Evolutionary conservation across 2,888 invertebrate genomes (phyloP).

Genomic region (Leucoptera coffeella): DNA sequence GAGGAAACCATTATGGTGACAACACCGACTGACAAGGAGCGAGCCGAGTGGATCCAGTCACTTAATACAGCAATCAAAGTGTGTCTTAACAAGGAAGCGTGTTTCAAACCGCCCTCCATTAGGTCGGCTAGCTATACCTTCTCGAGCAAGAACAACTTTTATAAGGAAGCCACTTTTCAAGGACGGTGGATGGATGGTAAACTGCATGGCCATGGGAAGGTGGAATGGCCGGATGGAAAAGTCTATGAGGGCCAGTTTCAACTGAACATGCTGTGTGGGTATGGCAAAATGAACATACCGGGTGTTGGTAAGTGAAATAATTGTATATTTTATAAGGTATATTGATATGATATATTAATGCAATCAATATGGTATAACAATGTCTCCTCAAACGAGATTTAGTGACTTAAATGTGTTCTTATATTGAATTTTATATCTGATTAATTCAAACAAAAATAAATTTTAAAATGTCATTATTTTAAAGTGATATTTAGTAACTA

Average conservation of each 20-base stretch:
- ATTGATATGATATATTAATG: no score
- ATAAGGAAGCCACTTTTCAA: slow-evolving; percentile 71
- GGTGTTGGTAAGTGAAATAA: slow-evolving; percentile 47
- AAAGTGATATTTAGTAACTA: no score
- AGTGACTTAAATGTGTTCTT: no score
- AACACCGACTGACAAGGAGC: slow-evolving; percentile 61
- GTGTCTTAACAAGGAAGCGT: slow-evolving; percentile 56
- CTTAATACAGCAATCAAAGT: slow-evolving; percentile 68
- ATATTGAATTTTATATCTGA: no score
- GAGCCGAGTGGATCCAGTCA: slow-evolving; percentile 73
- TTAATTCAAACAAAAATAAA: no score
- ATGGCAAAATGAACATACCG: slow-evolving; percentile 63
- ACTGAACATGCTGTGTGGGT: slow-evolving; percentile 66
- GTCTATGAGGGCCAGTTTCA: slow-evolving; percentile 76
- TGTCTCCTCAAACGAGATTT: no score
- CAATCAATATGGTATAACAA: no score
- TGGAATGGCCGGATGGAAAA: slow-evolving; percentile 77
- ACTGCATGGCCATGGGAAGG: slow-evolving; percentile 75
- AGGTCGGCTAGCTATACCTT: slow-evolving; percentile 70
- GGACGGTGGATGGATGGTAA: slow-evolving; percentile 81
- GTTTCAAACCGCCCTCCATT: slow-evolving; percentile 62
- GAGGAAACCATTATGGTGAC: slow-evolving; percentile 68
- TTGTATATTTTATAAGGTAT: no score
- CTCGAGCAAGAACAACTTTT: slow-evolving; percentile 59
- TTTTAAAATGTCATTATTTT: no score